phyloP scores from a whole-genome alignment of 2,113 vertebrate species.

The Brachionichthys hirsutus region DNA sequence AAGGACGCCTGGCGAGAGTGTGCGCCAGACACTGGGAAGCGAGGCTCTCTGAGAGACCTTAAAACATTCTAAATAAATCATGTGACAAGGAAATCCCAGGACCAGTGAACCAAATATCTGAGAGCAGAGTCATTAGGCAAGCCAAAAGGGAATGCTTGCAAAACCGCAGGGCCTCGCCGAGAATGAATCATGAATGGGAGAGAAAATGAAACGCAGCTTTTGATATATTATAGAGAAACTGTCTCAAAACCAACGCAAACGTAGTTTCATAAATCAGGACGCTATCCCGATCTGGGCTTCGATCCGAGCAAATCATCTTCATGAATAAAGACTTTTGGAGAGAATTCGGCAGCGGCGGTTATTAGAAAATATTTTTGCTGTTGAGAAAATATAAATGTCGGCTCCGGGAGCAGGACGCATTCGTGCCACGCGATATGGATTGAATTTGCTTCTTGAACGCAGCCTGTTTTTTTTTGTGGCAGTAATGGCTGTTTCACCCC shows the following conservation, averaged over 20 bases:
- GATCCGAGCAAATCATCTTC: constrained; percentile 1
- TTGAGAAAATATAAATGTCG: not conserved
- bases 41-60: constrained; percentile 55
- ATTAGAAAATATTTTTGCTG: not conserved
- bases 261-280: constrained; percentile 21
- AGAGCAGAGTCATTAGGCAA: constrained; percentile 30
- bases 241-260: constrained; percentile 1
- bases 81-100: constrained; percentile 63
- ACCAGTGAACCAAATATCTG: constrained; percentile 56
- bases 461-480: constrained; percentile 38
- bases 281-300: constrained; percentile 1
- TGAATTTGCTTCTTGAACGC: constrained; percentile 19
- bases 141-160: constrained; percentile 41
- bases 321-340: constrained; percentile 5
- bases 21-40: constrained; percentile 32
- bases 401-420: constrained; percentile 7
- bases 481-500: constrained; percentile 53
- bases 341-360: not conserved
- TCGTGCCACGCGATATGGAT: too few relatives aligned
- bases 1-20: constrained; percentile 40
- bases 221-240: constrained; percentile 22
- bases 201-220: not conserved
- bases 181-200: constrained; percentile 33
- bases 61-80: constrained; percentile 72
- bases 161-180: constrained; percentile 21